Evolutionary conservation across 2,113 vertebrate species (phyloP).

Genomic region (Merops nubicus): DNA sequence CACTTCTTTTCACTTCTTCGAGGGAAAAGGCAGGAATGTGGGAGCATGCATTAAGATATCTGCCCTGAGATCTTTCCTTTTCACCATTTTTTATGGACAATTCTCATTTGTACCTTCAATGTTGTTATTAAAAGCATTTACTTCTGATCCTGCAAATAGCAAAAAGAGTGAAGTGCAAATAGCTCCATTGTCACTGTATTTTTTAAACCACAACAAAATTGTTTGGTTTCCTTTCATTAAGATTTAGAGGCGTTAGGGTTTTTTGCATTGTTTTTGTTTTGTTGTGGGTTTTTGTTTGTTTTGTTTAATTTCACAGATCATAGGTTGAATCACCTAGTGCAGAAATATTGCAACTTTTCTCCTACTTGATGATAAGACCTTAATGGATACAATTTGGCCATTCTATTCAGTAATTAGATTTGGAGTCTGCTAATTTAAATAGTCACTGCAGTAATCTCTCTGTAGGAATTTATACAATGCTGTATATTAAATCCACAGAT

Average conservation of each 20-base stretch:
- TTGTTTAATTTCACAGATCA: neutral
- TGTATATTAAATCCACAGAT: neutral
- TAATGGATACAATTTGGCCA: neutral
- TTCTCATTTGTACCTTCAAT: neutral
- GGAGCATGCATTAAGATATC: neutral
- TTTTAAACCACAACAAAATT: neutral
- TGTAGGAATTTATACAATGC: neutral
- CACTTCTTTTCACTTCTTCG: neutral
- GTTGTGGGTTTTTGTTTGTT: neutral
- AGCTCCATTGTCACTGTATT: neutral
- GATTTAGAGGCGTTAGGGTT: rapidly evolving
- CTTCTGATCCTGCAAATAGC: neutral
- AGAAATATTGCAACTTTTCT: neutral
- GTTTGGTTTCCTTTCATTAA: too few species aligned
- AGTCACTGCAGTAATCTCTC: neutral
- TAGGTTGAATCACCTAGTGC: neutral
- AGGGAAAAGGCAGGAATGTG: neutral
- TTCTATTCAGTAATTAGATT: constrained; percentile 9
- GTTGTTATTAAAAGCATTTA: neutral
- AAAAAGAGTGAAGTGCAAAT: neutral
- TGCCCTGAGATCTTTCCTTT: neutral
- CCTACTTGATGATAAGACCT: neutral
- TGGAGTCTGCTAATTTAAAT: neutral
- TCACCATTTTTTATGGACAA: neutral
- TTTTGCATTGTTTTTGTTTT: neutral